Base-by-base conservation (phyloP, 2,888 invertebrate genomes). In the Yponomeuta cagnagella region DNA sequence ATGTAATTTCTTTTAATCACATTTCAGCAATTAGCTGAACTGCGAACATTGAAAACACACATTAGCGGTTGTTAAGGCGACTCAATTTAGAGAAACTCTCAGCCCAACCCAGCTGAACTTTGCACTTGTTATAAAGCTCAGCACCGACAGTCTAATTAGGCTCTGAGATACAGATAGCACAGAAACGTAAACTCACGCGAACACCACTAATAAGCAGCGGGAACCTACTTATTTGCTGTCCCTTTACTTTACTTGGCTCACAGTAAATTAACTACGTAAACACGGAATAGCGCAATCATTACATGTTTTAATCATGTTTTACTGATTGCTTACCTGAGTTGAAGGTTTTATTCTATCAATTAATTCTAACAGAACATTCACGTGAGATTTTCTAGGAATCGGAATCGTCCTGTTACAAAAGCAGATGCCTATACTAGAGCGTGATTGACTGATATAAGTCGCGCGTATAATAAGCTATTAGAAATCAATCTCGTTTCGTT, bases 401-500 rank as follows among this genome's bases (percentile, higher is more conserved):
- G 52, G 52, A 15, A 12, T 58, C 52, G 3, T 15, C 52, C 52
- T 15, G 15, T 58, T 12, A 12, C 4, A 12, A 58, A 58, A 58
- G 52, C 52, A 58, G 52, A 58, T 58, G 52, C 52, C 52, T 58
- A 15, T 15, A 12, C 52, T 58, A 58, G 52, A 58, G 52, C 52
- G 15, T 58, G 52, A 58, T 58, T 58, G 6, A 58, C 52, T 15
- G 65, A 65, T 65, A 63, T 30, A 65, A 65, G 65, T 65, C 65
- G 33, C 65, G 65, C 65, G 30, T 65, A 65, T 65, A 33, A 33
- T 33, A 12, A 65, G 71, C 65, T 71, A 70, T 65, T 66, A 72
- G 66, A 67, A 75, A 75, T 76, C 75, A 74, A 76, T 76, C 74
- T 72, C 70, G 73, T 72, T 71, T 73, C 69, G 75, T 73, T 73